Evolutionary conservation across 2,113 vertebrate genomes (phyloP).

Genomic region (Hydropotes inermis): DNA sequence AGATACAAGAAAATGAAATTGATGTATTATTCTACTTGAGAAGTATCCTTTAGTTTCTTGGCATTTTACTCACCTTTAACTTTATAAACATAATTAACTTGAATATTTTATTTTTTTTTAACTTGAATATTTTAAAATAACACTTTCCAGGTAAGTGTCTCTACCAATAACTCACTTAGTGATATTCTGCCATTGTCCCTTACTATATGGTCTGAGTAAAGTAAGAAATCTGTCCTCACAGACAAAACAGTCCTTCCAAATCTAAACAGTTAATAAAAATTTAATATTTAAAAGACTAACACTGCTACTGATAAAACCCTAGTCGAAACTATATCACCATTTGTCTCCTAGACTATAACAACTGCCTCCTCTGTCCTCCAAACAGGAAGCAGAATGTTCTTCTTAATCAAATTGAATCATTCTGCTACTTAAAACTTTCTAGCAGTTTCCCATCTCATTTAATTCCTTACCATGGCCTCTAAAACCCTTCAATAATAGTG

Average conservation of each 20-base stretch:
- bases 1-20: not conserved
- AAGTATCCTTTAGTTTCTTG: not conserved
- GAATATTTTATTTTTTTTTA: not conserved
- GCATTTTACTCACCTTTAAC: conserved; percentile 1
- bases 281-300: not conserved
- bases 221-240: not conserved
- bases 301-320: not conserved
- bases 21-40: not conserved
- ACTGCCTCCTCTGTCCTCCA: not conserved
- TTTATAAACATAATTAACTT: conserved; percentile 1
- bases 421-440: not conserved
- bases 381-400: not conserved
- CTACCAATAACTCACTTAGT: not conserved
- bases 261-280: not conserved
- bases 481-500: not conserved
- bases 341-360: not conserved
- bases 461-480: not conserved
- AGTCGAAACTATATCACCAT: not conserved
- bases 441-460: not conserved
- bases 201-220: not conserved
- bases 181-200: not conserved
- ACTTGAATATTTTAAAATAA: not conserved
- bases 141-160: not conserved
- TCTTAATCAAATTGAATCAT: not conserved
- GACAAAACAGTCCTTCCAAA: not conserved